Evolutionary conservation across 2,797 vertebrate species (phyloP).

Genomic region (Sebastes oblongus): DNA sequence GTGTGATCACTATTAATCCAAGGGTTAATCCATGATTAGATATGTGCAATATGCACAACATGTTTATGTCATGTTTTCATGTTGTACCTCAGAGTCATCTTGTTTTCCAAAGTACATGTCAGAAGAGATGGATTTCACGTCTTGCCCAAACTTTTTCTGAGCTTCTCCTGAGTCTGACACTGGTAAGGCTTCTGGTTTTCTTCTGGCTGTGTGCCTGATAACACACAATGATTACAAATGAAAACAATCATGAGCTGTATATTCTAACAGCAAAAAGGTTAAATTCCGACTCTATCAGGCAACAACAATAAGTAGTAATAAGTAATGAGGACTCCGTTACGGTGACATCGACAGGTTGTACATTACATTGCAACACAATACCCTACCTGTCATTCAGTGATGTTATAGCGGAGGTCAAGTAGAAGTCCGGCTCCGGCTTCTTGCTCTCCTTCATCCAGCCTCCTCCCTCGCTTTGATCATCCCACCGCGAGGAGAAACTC

Average conservation of each 20-base stretch:
- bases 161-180: slow-evolving; percentile 83
- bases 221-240: neutral
- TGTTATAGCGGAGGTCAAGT: slow-evolving; percentile 75
- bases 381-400: slow-evolving; percentile 83
- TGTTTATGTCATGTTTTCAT: neutral
- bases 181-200: slow-evolving; percentile 83
- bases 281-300: neutral
- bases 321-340: neutral
- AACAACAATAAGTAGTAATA: neutral
- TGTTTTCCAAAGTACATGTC: slow-evolving; percentile 98
- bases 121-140: slow-evolving; percentile 93
- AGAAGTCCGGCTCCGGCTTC: slow-evolving; percentile 80
- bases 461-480: slow-evolving; percentile 78
- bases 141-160: slow-evolving; percentile 90
- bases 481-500: slow-evolving; percentile 85
- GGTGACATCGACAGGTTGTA: neutral
- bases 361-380: neutral
- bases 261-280: no score
- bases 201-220: slow-evolving; percentile 82
- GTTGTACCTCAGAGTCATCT: slow-evolving; percentile 86
- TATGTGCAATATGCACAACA: neutral
- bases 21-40: neutral
- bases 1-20: neutral
- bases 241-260: no score
- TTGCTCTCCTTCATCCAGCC: slow-evolving; percentile 87